phyloP scores from a whole-genome alignment of 2,888 invertebrate genomes.

The Lepidochitona cinerea region DNA sequence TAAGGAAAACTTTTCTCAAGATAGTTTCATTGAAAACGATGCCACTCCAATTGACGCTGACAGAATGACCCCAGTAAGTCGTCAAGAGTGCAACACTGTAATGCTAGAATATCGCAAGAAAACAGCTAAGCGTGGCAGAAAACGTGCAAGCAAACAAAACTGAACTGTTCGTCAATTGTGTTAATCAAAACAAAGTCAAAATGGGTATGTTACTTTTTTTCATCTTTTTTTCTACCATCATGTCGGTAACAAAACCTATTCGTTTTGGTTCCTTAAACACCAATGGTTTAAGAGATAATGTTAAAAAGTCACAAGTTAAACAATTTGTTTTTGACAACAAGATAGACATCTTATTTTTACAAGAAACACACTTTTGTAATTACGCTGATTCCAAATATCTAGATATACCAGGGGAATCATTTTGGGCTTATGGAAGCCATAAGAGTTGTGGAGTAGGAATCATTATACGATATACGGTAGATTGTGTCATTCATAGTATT shows the following conservation, averaged over 20 bases:
- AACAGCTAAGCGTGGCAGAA: too few relatives aligned
- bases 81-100: too few relatives aligned
- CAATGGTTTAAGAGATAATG: not conserved
- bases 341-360: not conserved
- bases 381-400: not conserved
- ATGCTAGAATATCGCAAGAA: too few relatives aligned
- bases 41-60: too few relatives aligned
- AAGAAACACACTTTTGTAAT: not conserved
- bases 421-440: not conserved
- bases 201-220: not conserved
- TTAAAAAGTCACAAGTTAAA: not conserved
- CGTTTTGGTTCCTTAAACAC: not conserved
- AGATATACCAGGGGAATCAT: not conserved
- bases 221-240: not conserved
- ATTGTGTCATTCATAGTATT: not conserved
- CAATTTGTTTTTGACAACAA: not conserved
- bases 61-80: too few relatives aligned
- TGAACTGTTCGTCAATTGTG: too few relatives aligned
- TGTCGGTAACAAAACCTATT: not conserved
- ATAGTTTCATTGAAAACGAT: too few relatives aligned
- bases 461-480: not conserved
- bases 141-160: too few relatives aligned
- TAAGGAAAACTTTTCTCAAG: too few relatives aligned
- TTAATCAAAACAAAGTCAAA: too few relatives aligned
- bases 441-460: not conserved